Evolutionary conservation across 2,888 invertebrate species (phyloP).

Genomic region (Eudemis profundana): DNA sequence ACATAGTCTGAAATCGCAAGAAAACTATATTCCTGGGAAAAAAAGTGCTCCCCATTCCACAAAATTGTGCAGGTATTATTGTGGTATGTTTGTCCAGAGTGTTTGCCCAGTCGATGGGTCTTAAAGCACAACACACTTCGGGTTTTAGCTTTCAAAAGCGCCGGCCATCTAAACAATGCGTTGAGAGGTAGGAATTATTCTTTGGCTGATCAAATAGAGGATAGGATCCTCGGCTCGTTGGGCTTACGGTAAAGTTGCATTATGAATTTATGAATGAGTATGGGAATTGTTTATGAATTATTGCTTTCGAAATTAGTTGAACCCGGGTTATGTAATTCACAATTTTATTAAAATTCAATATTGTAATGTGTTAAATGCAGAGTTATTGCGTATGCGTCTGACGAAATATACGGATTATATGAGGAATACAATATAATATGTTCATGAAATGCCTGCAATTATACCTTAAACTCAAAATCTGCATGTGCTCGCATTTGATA

Average conservation of each 20-base stretch:
- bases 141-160: constrained; percentile 84
- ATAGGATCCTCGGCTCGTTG: constrained; percentile 60
- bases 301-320: constrained; percentile 20
- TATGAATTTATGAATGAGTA: constrained; percentile 39
- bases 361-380: constrained; percentile 6
- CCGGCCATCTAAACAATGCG: constrained; percentile 77
- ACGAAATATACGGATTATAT: background rate
- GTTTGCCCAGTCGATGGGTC: constrained; percentile 80
- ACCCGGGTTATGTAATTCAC: constrained; percentile 9
- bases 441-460: too few relatives aligned
- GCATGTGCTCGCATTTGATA: too few relatives aligned
- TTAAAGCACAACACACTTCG: constrained; percentile 82
- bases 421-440: too few relatives aligned
- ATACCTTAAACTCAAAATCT: too few relatives aligned
- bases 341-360: background rate
- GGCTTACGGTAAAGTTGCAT: constrained; percentile 54
- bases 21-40: constrained; percentile 67
- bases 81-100: constrained; percentile 71
- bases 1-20: constrained; percentile 49
- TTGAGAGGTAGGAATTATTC: constrained; percentile 76
- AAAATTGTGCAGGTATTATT: constrained; percentile 81
- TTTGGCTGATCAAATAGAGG: constrained; percentile 74
- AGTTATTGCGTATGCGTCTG: background rate
- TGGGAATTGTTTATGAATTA: constrained; percentile 29
- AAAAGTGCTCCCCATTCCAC: constrained; percentile 78